Evolutionary conservation across 2,113 vertebrate species (phyloP), one percentile per base, ranked within the genome.

Genomic region (Microtus richardsoni): DNA sequence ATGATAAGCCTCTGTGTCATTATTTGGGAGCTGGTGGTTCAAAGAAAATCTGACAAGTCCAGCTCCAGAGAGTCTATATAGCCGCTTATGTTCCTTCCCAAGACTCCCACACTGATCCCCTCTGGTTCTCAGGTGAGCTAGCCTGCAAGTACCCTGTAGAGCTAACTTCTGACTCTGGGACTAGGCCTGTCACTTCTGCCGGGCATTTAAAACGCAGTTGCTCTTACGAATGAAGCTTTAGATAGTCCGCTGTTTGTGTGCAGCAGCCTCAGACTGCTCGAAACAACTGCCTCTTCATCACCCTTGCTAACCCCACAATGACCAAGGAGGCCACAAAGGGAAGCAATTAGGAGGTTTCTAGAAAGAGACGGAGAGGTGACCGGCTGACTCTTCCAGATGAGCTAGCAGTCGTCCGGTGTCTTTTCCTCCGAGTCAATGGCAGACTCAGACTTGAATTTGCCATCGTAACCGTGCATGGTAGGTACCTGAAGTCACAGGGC

Each of bases 211-310:
- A 95, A 73, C 89, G 28, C 86, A 66, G 39, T 44, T 78, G 41
- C 64, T 83, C 78, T 93, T 2, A 93, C n/a, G 3, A 93, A 58
- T 1, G 97, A 89, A 91, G 92, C 93, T 91, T 80, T 30, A 47
- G 8, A 39, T 33, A 12, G 44, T 52, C 93, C 89, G 49, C 83
- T 96, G 41, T 83, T 77, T 97, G 98, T 97, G 96, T 95, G 98
- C 95, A 39, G 64, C 92, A 8, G 89, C 93, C 95, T 4, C 71
- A 70, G 88, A 33, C 94, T 82, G 77, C 96, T 88, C 77, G 58
- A 33, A 96, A 84, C 75, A 70, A 73, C 93, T 66, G 71, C 95
- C 77, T 79, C 82, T 93, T 2, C 0, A 47, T 91, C 19, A 68
- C 71, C 70, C 66, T 30, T 84, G 0, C 1, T 95, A 83, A 58